Base-by-base conservation (phyloP, 1,140 invertebrate genomes). In the Lordiphosa collinella region DNA sequence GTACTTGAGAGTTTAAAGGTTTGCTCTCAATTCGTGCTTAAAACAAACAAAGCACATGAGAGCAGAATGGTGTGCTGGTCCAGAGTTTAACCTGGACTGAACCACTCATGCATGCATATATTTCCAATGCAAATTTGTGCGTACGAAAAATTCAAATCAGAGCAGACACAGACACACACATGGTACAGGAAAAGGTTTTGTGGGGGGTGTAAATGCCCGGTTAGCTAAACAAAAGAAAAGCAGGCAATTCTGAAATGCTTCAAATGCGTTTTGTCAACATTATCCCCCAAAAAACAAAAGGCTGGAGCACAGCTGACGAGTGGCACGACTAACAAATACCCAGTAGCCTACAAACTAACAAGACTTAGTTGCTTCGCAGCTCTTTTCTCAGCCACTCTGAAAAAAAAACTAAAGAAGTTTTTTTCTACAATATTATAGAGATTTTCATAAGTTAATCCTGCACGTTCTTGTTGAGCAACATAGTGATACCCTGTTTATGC, bases 211-310 rank as follows among this genome's bases (percentile, higher is more conserved):
- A 44, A 29, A 59, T 49, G 54, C 56, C 44, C 22, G 52, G 65
- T 38, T 54, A 80, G 70, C 55, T 60, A 72, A 84, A 82, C 76
- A 84, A 82, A 69, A 73, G 72, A 65, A 55, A 47, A 40, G 16
- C 22, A 41, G 64, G 59, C 68, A 60, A 62, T 61, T 67, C 63
- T 57, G 64, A 78, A 78, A 79, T 78, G 78, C 78, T 84, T 84
- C 84, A 84, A 82, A 82, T 82, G 68, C 78, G 78, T 82, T 82
- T 82, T 82, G 78, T 82, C 78, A 82, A 82, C 78, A 82, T 84
- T 78, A 84, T 56, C 62, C 63, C 53, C 53, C 63, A 58, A 73
- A 22, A 22, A 41, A 41, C 5, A 41, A 22, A 40, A 25, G 18
- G 0, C 14, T n/a, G n/a, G n/a, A n/a, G n/a, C n/a, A n/a, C n/a